Percentiles rank a stretch among this genome's conserved stretches.
Evolutionary conservation across 2,888 invertebrate species (phyloP).

Genomic region (Pardosa pseudoannulata): DNA sequence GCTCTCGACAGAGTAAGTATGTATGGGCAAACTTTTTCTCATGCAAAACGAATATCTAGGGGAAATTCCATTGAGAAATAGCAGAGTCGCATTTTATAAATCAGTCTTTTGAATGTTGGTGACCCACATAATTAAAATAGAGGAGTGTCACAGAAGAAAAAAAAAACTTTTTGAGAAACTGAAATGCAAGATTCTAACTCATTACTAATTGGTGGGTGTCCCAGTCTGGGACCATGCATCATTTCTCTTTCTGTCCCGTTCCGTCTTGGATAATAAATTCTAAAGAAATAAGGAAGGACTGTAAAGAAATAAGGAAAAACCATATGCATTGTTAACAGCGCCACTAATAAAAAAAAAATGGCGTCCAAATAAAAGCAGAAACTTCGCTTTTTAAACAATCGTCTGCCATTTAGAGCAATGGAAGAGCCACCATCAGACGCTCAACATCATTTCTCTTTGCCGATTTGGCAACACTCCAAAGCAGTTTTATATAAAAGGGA

Average conservation of each 20-base stretch:
- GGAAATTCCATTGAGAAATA: too few species aligned
- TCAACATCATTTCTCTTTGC: conserved; percentile 27
- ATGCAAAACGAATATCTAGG: too few species aligned
- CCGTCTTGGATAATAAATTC: background rate
- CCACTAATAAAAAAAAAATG: conserved; percentile 2
- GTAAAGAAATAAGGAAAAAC: background rate
- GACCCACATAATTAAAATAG: too few species aligned
- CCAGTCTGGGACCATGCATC: too few species aligned
- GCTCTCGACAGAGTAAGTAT: too few species aligned
- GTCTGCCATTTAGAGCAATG: conserved; percentile 17
- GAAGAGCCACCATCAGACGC: conserved; percentile 18
- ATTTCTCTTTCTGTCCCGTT: too few species aligned
- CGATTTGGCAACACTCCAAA: conserved; percentile 62
- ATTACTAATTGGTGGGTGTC: background rate
- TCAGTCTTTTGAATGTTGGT: too few species aligned
- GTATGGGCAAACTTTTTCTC: too few species aligned
- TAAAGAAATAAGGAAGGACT: background rate
- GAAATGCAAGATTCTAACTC: background rate
- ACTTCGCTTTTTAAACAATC: conserved; percentile 9
- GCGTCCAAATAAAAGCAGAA: background rate
- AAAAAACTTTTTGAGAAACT: too few species aligned
- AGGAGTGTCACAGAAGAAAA: too few species aligned
- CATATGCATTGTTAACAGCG: background rate
- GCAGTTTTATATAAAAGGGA: conserved; percentile 27
- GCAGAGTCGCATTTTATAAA: too few species aligned